Evolutionary conservation across 2,888 invertebrate species (phyloP).

Genomic region (Mactromeris polynyma): DNA sequence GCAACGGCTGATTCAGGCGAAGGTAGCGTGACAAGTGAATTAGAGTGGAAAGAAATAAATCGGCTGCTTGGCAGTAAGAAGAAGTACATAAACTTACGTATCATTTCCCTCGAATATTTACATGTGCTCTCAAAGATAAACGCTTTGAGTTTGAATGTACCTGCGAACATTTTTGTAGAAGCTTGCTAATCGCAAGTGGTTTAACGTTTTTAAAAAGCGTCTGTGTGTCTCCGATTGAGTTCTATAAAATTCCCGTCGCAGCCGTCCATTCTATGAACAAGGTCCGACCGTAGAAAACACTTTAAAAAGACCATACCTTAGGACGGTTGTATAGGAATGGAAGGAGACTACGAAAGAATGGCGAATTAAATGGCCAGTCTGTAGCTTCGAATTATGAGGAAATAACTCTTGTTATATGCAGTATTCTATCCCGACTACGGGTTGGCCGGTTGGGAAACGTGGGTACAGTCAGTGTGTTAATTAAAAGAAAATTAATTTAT

Average conservation of each 20-base stretch:
- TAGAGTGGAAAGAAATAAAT: background rate
- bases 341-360: no score
- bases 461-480: no score
- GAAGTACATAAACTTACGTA: background rate
- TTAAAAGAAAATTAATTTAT: no score
- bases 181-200: background rate
- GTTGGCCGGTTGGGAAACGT: no score
- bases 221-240: background rate
- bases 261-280: background rate
- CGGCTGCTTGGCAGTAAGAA: background rate
- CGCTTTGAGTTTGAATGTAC: background rate
- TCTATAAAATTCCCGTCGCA: background rate
- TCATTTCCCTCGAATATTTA: background rate
- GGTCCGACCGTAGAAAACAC: background rate
- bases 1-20: constrained; percentile 23
- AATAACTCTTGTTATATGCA: no score
- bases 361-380: no score
- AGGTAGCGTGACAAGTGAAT: constrained; percentile 43
- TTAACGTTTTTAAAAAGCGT: background rate
- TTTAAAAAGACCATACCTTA: no score
- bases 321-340: no score
- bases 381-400: no score
- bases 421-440: no score
- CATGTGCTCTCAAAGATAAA: background rate
- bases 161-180: background rate